Base-by-base conservation (phyloP, 2,888 invertebrate species). In the Cheilosia impressa region DNA sequence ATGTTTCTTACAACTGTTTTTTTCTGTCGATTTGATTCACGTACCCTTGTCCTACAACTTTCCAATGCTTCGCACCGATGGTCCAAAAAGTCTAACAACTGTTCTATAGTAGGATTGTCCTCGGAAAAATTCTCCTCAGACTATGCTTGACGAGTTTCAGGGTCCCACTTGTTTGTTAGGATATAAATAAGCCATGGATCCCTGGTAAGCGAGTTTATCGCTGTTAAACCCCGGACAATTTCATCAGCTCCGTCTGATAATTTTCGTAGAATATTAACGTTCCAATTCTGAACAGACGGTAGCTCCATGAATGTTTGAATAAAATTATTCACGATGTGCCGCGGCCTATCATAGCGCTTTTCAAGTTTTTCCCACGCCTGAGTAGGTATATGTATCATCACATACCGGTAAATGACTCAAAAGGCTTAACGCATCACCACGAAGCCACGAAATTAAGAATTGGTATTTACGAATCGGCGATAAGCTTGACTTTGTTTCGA, bases 11-110 rank as follows among this genome's bases (percentile, higher is more conserved):
- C 31, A 6, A 31, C 31, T 7, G 31, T 1, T 7, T 31, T 31
- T 31, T 7, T 6, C 31, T 4, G 7, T 31, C 31, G 31, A 6
- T 31, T 31, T 6, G 7, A 7, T 31, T 31, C 31, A 2, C 31
- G 31, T 1, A 31, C 31, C 1, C 7, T 31, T 6, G 7, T 7
- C 31, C 7, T 31, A 31, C 31, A 31, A 27, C 68, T 55, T 45
- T 82, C 83, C 4, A 83, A 24, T 13, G 78, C 55, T 27, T 84
- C 71, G 52, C 84, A 84, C 9, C 75, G 68, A 31, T 0, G 31
- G 7, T 31, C 55, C 10, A 81, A 68, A 66, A 77, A 81, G 2
- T n/a, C n/a, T n/a, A n/a, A n/a, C n/a, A n/a, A n/a, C n/a, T n/a
- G n/a, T n/a, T n/a, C n/a, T n/a, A n/a, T n/a, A n/a, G n/a, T n/a